phyloP scores from a whole-genome alignment of 2,797 vertebrate genomes.

The Borostomias antarcticus region DNA sequence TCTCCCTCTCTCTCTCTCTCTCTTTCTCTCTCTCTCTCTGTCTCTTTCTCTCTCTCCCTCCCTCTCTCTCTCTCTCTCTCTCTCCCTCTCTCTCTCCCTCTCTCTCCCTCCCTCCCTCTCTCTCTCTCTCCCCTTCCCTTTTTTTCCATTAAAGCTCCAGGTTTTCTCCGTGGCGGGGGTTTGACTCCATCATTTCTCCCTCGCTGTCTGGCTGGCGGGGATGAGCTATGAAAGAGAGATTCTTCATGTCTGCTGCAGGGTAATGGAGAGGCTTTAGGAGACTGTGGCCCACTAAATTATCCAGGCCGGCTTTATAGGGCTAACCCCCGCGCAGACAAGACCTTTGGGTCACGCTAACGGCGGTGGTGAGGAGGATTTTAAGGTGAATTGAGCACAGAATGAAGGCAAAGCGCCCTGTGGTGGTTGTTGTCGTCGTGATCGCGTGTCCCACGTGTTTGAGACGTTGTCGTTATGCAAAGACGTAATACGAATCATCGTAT shows the following conservation, averaged over 20 bases:
- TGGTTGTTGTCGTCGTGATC: slow-evolving; percentile 2
- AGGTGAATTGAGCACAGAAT: slow-evolving; percentile 48
- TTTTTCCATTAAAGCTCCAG: slow-evolving; percentile 3
- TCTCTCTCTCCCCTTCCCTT: background rate
- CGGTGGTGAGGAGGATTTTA: slow-evolving; percentile 54
- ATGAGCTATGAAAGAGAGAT: slow-evolving; percentile 64
- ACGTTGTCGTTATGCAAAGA: too few species aligned
- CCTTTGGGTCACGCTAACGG: slow-evolving; percentile 52
- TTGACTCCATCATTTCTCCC: slow-evolving; percentile 64
- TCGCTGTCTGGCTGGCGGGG: slow-evolving; percentile 38
- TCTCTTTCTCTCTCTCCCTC: slow-evolving; percentile 8
- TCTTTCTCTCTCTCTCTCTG: background rate
- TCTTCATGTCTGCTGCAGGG: slow-evolving; percentile 63
- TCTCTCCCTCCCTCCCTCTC: background rate
- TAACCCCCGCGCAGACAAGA: slow-evolving; percentile 48
- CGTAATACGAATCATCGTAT: too few species aligned
- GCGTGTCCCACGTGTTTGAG: background rate
- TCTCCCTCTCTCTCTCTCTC: background rate
- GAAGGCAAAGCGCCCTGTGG: slow-evolving; percentile 50
- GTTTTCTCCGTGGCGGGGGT: slow-evolving; percentile 52
- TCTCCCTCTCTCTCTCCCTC: background rate
- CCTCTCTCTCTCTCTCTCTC: background rate
- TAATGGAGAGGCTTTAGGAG: slow-evolving; percentile 64
- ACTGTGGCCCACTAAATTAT: slow-evolving; percentile 61
- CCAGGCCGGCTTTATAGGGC: slow-evolving; percentile 45